Evolutionary conservation across 2,888 invertebrate species (phyloP).

Genomic region (Bursaphelenchus okinawaensis): DNA sequence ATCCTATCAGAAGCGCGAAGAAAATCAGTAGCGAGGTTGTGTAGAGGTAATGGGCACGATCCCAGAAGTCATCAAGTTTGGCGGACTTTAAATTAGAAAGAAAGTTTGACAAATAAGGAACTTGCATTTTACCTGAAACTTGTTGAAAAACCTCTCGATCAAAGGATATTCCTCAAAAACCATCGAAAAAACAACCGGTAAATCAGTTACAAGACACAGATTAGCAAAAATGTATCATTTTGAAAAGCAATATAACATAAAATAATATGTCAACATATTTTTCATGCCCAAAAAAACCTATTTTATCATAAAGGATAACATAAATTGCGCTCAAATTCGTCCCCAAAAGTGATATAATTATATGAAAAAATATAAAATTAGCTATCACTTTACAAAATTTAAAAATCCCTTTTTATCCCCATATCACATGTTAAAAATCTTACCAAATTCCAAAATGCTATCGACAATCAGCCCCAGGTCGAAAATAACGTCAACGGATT

Average conservation of each 20-base stretch:
- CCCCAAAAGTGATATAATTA: no score
- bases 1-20: constrained; percentile 50
- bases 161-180: not conserved
- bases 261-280: no score
- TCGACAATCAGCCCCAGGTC: no score
- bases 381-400: no score
- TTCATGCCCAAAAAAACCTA: not conserved
- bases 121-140: not conserved
- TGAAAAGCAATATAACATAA: not conserved
- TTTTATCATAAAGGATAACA: no score
- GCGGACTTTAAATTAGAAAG: constrained; percentile 4
- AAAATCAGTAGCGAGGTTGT: constrained; percentile 43
- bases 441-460: no score
- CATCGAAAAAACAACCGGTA: not conserved
- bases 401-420: no score
- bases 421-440: no score
- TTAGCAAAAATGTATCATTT: not conserved
- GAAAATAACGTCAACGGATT: no score
- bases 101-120: not conserved
- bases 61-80: constrained; percentile 41
- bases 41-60: constrained; percentile 46
- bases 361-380: no score
- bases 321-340: no score
- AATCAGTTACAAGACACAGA: not conserved
- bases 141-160: not conserved